Conservation (phyloP, 2,888 invertebrate genomes). For the Nymphalis polychloros region DNA sequence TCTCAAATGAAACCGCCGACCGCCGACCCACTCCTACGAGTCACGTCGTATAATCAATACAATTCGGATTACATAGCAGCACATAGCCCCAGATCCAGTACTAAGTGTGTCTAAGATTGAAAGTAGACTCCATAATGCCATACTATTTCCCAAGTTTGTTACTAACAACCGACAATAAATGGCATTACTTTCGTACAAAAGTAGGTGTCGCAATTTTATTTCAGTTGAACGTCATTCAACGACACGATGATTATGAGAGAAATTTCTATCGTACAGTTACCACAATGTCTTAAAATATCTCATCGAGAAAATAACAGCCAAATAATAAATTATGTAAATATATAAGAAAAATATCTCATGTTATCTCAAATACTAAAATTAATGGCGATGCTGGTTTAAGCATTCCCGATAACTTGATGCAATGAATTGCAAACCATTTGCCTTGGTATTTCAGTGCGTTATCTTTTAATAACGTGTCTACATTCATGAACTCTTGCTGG, state of each 20-base stretch:
- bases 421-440: conserved; percentile 17
- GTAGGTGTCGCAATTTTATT: conserved; percentile 56
- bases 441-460: conserved; percentile 12
- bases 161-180: conserved; percentile 52
- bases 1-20: conserved; percentile 13
- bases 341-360: conserved; percentile 18
- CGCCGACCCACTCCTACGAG: conserved; percentile 25
- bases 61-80: conserved; percentile 34
- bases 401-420: conserved; percentile 24
- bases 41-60: conserved; percentile 34
- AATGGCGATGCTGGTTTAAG: conserved; percentile 29
- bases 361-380: conserved; percentile 24
- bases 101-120: conserved; percentile 46
- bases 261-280: conserved; percentile 31
- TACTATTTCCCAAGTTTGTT: conserved; percentile 47
- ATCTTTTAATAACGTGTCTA: conserved; percentile 20
- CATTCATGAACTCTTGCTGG: conserved; percentile 21
- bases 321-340: conserved; percentile 28
- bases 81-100: conserved; percentile 30
- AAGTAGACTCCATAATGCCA: conserved; percentile 55
- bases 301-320: conserved; percentile 6
- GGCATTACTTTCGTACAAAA: conserved; percentile 60
- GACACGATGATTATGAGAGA: conserved; percentile 19
- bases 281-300: conserved; percentile 20
- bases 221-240: conserved; percentile 15